phyloP scores from a whole-genome alignment of 2,797 vertebrate species.

The Propithecus perrieri region DNA sequence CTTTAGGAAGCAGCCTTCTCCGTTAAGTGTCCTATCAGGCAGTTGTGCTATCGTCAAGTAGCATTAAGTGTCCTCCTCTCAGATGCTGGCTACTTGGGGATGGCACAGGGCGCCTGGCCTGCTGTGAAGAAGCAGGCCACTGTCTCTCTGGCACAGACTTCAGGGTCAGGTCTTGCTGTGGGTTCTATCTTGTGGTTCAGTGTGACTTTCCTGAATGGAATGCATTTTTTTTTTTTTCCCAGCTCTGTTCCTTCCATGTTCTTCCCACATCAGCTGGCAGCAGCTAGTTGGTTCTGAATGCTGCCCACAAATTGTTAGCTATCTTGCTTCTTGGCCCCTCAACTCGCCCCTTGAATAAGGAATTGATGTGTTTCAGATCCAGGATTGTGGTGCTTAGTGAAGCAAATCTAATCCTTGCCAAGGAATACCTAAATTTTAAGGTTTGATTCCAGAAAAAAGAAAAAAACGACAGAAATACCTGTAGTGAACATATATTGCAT shows the following conservation, averaged over 20 bases:
- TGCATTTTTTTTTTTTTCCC: background rate
- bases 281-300: slow-evolving; percentile 12
- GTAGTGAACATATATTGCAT: background rate
- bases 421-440: slow-evolving; percentile 30
- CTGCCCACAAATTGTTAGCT: slow-evolving; percentile 50
- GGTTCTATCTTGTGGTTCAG: slow-evolving; percentile 13
- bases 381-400: slow-evolving; percentile 43
- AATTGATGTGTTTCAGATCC: slow-evolving; percentile 33
- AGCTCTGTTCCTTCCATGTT: background rate
- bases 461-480: background rate
- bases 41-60: too few relatives aligned
- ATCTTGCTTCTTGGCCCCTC: background rate
- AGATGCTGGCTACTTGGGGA: background rate
- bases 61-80: background rate
- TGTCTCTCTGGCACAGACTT: background rate
- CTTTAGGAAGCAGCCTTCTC: background rate
- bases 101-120: background rate
- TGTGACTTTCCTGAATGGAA: slow-evolving; percentile 57
- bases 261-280: slow-evolving; percentile 47
- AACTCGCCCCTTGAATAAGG: background rate
- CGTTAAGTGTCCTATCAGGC: background rate
- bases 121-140: background rate
- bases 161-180: background rate
- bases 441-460: background rate
- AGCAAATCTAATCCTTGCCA: background rate